Evolutionary conservation across 2,797 vertebrate species (phyloP).

Genomic region (Sebastiscus tertius): DNA sequence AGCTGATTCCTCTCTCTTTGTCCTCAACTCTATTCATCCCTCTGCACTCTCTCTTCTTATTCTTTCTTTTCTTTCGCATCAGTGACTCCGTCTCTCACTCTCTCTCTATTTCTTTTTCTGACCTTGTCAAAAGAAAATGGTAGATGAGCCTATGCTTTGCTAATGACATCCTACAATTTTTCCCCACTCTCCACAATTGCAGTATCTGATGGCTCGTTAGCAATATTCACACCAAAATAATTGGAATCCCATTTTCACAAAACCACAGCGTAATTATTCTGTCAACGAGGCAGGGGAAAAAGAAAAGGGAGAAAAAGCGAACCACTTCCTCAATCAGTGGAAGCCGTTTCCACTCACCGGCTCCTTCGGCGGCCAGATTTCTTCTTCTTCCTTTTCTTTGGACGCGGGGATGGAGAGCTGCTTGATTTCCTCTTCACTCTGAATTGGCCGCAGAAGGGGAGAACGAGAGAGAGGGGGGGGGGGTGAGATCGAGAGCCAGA

Average conservation of each 20-base stretch:
- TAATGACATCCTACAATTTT: conserved; percentile 11
- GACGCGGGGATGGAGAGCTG: conserved; percentile 93
- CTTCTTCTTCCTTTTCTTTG: conserved; percentile 99
- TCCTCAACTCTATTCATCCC: conserved; percentile 6
- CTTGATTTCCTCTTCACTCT: conserved; percentile 90
- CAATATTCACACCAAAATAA: conserved; percentile 45
- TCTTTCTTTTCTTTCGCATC: background rate
- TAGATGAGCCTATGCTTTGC: background rate
- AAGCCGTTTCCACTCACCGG: conserved; percentile 85
- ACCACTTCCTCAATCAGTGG: conserved; percentile 25
- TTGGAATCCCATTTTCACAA: conserved; percentile 29
- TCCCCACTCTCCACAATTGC: background rate
- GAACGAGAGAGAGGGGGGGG: background rate
- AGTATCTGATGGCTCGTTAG: conserved; percentile 25
- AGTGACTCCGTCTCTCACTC: background rate
- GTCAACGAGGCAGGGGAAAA: conserved; percentile 1
- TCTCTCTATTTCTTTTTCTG: conserved; percentile 9
- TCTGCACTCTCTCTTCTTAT: background rate
- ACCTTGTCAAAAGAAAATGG: conserved; percentile 42
- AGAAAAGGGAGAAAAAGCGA: background rate
- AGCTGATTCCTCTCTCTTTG: conserved; percentile 4
- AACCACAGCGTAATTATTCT: conserved; percentile 43
- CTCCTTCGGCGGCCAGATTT: conserved; percentile 92
- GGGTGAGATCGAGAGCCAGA: background rate
- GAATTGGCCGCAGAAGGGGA: conserved; percentile 22